These are phyloP conservation scores for Polypedilum pembai DNA, from an alignment of 1,140 invertebrate species.

Conservation along the genomic window DNA sequence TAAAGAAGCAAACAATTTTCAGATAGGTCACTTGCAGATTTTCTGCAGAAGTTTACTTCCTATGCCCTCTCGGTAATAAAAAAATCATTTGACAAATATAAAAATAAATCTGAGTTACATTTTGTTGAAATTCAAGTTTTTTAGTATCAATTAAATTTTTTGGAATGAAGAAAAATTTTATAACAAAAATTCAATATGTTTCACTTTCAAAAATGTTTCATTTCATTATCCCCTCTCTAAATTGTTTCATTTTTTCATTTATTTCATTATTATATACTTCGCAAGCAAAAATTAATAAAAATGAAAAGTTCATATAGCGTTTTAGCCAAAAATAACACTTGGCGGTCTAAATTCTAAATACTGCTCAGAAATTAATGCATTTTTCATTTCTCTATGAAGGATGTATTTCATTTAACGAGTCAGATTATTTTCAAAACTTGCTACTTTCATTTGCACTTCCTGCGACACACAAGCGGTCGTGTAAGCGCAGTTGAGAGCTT, in stretches of 20 bases:
- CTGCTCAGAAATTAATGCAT: background rate
- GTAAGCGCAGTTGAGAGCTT: slow-evolving; percentile 15
- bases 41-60: too few species aligned
- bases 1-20: too few species aligned
- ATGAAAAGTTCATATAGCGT: background rate
- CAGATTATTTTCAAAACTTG: slow-evolving; percentile 6
- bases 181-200: too few species aligned
- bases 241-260: background rate
- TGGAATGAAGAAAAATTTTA: too few species aligned
- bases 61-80: too few species aligned
- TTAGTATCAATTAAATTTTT: too few species aligned
- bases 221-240: too few species aligned
- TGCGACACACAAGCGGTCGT: background rate
- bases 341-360: slow-evolving; percentile 18
- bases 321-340: background rate
- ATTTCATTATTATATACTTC: background rate
- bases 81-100: too few species aligned
- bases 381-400: background rate
- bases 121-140: too few species aligned
- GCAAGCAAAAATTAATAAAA: background rate
- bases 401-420: background rate
- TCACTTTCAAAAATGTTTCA: too few species aligned
- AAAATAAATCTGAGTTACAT: too few species aligned
- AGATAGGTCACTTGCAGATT: too few species aligned
- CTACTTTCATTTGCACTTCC: slow-evolving; percentile 14